Conservation (phyloP, 1,140 invertebrate species). For the Drosophila auraria region DNA sequence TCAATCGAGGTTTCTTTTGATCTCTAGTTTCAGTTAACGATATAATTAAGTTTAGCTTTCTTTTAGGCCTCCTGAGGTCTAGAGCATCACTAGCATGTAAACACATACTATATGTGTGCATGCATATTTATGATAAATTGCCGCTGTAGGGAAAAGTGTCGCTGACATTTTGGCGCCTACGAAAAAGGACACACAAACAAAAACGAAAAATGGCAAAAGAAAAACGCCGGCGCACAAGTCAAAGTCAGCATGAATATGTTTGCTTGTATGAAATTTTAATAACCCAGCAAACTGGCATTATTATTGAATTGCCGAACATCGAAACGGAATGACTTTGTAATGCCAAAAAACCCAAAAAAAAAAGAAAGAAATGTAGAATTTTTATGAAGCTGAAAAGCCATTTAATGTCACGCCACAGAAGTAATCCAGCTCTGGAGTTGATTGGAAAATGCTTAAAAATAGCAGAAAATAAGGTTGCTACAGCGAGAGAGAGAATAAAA, state of each 20-base stretch:
- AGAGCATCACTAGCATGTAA: conserved; percentile 5
- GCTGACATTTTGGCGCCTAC: conserved; percentile 77
- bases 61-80: too few relatives aligned
- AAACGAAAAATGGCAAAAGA: conserved; percentile 11
- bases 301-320: conserved; percentile 66
- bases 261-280: conserved; percentile 76
- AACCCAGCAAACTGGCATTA: conserved; percentile 74
- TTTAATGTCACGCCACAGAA: conserved; percentile 64
- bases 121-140: conserved; percentile 82
- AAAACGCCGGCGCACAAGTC: conserved; percentile 40
- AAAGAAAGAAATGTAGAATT: conserved; percentile 27
- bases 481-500: conserved; percentile 12
- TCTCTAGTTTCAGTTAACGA: background rate
- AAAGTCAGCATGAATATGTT: conserved; percentile 61
- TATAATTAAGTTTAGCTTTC: conserved; percentile 1
- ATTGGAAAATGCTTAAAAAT: conserved; percentile 66
- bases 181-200: conserved; percentile 49
- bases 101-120: conserved; percentile 30
- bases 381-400: conserved; percentile 65
- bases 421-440: conserved; percentile 70
- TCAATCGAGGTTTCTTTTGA: background rate
- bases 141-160: conserved; percentile 67
- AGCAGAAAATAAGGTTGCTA: conserved; percentile 12
- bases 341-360: conserved; percentile 31
- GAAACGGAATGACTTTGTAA: conserved; percentile 60